These are phyloP conservation scores for Eustalomyia histrio DNA, from an alignment of 2,888 invertebrate genomes.

Conservation along the genomic window DNA sequence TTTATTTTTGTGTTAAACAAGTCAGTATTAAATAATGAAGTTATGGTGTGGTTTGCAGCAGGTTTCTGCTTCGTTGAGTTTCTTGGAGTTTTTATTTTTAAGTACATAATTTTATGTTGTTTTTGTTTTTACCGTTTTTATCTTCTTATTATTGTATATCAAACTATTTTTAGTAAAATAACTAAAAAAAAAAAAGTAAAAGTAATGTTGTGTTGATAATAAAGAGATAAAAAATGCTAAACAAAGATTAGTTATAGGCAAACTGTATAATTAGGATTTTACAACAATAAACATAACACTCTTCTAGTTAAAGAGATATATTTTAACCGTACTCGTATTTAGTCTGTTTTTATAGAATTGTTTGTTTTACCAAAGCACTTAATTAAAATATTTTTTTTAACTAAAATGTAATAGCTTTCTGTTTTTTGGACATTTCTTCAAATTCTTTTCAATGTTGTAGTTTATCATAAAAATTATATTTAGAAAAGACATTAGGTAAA, in stretches of 20 bases:
- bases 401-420: no score
- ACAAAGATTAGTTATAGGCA: conserved; percentile 6
- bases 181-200: conserved; percentile 38
- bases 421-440: no score
- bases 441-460: no score
- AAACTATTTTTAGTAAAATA: conserved; percentile 32
- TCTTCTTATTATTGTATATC: conserved; percentile 23
- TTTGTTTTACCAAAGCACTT: no score
- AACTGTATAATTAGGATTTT: not conserved
- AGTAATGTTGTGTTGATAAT: conserved; percentile 24
- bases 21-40: conserved; percentile 65
- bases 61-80: conserved; percentile 66
- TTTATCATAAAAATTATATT: no score
- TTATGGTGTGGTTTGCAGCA: conserved; percentile 65
- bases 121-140: conserved; percentile 31
- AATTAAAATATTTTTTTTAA: no score
- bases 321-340: no score
- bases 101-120: conserved; percentile 19
- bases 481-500: no score
- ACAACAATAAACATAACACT: no score
- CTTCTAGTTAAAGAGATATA: no score
- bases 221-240: conserved; percentile 3
- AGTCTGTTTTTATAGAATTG: no score
- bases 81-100: conserved; percentile 39
- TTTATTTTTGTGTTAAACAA: conserved; percentile 53